Evolutionary conservation across 92 coral and sea anemone genomes (phyloP).

Genomic region (Umimayanthus chanpuru): DNA sequence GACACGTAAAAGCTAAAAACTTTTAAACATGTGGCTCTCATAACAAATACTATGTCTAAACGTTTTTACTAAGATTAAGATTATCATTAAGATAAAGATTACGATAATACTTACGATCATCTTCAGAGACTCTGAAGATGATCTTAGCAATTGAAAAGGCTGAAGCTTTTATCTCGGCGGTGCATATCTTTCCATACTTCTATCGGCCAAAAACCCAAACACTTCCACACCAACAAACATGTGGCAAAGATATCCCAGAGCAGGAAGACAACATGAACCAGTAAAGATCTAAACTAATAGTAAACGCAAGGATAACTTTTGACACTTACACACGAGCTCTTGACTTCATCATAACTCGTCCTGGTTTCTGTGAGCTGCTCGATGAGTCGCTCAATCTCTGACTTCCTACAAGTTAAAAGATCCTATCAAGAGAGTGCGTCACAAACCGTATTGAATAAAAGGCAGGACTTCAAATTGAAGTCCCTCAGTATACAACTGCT

Average conservation of each 20-base stretch:
- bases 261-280: background rate
- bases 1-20: no score
- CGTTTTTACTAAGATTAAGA: no score
- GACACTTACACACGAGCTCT: conserved; percentile 27
- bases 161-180: no score
- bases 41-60: no score
- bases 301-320: background rate
- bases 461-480: no score
- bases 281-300: background rate
- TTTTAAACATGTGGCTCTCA: no score
- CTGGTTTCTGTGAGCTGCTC: conserved; percentile 13
- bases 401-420: background rate
- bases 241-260: background rate
- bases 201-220: no score
- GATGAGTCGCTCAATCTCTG: conserved; percentile 13
- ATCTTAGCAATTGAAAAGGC: no score
- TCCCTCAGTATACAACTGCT: background rate
- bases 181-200: no score
- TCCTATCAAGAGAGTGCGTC: background rate
- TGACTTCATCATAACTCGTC: conserved; percentile 6
- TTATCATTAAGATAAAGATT: no score
- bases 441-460: background rate
- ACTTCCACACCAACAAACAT: background rate
- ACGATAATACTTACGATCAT: no score
- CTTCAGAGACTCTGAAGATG: no score